Percentiles rank a stretch among this genome's conserved stretches.
Conservation (phyloP, 2,888 invertebrate species). For the Euplagia quadripunctaria region DNA sequence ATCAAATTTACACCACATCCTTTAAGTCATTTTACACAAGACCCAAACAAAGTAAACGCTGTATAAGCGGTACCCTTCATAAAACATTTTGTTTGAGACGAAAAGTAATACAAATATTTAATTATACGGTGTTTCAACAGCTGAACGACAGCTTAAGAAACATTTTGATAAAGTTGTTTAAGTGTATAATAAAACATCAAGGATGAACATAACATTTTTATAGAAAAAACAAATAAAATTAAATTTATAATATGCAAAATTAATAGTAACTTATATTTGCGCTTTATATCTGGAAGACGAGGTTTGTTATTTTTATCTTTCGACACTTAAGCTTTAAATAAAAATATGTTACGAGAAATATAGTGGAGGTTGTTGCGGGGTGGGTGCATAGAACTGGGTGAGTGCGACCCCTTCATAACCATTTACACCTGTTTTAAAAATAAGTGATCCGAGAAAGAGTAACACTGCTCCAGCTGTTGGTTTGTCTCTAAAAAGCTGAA, state of each 20-base stretch:
- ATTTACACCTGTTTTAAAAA: too few relatives aligned
- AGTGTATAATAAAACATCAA: conserved; percentile 36
- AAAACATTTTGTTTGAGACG: conserved; percentile 39
- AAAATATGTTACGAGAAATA: background rate
- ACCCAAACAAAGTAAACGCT: conserved; percentile 40
- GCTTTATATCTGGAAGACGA: background rate
- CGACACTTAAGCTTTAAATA: background rate
- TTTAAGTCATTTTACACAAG: background rate
- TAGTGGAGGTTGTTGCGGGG: too few relatives aligned
- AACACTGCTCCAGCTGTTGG: too few relatives aligned
- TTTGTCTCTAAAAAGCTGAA: too few relatives aligned
- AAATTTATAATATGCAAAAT: background rate
- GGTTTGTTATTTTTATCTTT: background rate
- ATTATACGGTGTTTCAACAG: conserved; percentile 53
- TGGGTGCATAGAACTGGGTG: too few relatives aligned
- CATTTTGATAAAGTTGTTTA: conserved; percentile 49
- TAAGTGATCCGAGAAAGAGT: too few relatives aligned
- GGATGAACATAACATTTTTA: conserved; percentile 14
- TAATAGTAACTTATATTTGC: background rate
- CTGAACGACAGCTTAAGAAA: conserved; percentile 50
- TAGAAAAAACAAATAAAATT: background rate
- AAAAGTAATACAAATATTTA: conserved; percentile 55
- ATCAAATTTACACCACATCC: background rate
- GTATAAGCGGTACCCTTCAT: conserved; percentile 36
- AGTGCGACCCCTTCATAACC: too few relatives aligned